A percentile compares a stretch with the other conserved stretches of the same genome.
These are phyloP conservation scores for Cacoxenus indagator DNA, from an alignment of 2,888 invertebrate species.

Conservation along the genomic window DNA sequence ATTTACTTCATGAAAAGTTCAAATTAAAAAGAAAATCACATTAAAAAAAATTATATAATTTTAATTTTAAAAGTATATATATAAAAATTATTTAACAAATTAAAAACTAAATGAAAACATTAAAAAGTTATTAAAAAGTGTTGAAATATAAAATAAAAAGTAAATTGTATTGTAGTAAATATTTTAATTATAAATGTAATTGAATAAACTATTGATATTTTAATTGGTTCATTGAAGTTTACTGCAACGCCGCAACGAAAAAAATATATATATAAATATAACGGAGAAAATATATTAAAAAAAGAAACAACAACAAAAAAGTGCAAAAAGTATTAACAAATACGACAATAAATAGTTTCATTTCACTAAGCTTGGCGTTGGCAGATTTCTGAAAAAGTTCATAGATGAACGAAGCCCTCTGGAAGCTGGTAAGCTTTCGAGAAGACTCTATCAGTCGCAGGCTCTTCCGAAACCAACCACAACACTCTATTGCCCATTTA, in stretches of 20 bases:
- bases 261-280: constrained; percentile 16
- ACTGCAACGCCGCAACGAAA: not conserved
- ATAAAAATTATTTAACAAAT: constrained; percentile 45
- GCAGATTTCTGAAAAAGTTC: no score
- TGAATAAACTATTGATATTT: constrained; percentile 28
- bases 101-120: constrained; percentile 36
- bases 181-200: constrained; percentile 54
- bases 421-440: no score
- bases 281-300: not conserved
- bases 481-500: no score
- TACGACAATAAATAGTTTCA: constrained; percentile 20
- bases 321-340: constrained; percentile 20
- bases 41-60: constrained; percentile 28
- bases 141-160: constrained; percentile 31
- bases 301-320: not conserved
- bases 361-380: no score
- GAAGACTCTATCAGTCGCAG: no score
- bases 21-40: not conserved
- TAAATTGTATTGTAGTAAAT: constrained; percentile 61
- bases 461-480: no score
- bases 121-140: constrained; percentile 42
- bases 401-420: no score
- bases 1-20: not conserved
- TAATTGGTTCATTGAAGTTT: constrained; percentile 11
- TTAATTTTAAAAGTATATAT: constrained; percentile 35